Percentiles rank a stretch among this genome's conserved stretches.
phyloP scores from a whole-genome alignment of 2,888 invertebrate genomes.

The Agrochola litura region DNA sequence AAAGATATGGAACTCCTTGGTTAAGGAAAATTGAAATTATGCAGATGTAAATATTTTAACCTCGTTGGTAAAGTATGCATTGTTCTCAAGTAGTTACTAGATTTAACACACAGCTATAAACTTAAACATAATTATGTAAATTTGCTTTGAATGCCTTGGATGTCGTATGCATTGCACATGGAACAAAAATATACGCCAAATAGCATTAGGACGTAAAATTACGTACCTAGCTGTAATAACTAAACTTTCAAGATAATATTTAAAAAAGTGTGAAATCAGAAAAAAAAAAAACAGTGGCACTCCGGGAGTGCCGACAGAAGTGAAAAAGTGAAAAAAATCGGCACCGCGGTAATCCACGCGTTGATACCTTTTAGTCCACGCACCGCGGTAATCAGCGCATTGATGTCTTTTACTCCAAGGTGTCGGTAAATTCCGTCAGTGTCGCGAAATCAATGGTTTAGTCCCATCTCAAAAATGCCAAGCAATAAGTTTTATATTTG shows the following conservation, averaged over 20 bases:
- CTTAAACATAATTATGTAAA: slow-evolving; percentile 37
- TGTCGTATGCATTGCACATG: not conserved
- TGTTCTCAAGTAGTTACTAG: slow-evolving; percentile 33
- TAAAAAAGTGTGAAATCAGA: not conserved
- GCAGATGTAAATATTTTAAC: slow-evolving; percentile 27
- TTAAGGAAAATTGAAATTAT: slow-evolving; percentile 33
- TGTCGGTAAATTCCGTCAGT: too few species aligned
- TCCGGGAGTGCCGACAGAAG: too few species aligned
- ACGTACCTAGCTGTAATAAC: not conserved
- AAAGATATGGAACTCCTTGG: slow-evolving; percentile 16
- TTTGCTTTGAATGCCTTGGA: slow-evolving; percentile 16
- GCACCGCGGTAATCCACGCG: too few species aligned
- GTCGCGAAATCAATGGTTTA: too few species aligned
- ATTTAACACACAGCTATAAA: slow-evolving; percentile 33
- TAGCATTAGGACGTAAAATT: not conserved
- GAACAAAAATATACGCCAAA: not conserved
- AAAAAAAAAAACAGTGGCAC: not conserved
- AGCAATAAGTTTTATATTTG: not conserved
- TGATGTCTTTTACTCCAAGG: too few species aligned
- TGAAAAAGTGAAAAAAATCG: too few species aligned
- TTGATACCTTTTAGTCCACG: too few species aligned
- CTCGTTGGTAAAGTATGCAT: slow-evolving; percentile 21
- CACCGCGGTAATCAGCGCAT: too few species aligned
- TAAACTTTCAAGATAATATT: not conserved
- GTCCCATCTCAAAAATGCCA: too few species aligned